A percentile compares a stretch with the other conserved stretches of the same genome.
Evolutionary conservation across 2,113 vertebrate genomes (phyloP).

Genomic region (Alosa alosa): DNA sequence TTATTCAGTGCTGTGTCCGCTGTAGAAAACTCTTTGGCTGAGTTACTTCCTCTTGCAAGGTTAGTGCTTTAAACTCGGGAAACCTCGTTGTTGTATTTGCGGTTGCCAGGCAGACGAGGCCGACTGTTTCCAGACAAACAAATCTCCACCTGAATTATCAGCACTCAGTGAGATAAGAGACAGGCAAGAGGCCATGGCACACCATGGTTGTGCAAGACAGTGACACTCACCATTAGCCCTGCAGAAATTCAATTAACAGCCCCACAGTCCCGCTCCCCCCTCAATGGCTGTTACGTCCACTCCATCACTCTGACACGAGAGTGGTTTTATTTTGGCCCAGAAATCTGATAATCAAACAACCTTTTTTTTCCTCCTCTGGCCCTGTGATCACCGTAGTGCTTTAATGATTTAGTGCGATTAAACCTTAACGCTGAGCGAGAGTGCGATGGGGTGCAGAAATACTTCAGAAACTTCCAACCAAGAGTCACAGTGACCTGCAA

Average conservation of each 20-base stretch:
- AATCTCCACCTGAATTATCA: constrained; percentile 2
- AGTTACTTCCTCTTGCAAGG: neutral
- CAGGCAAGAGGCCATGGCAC: neutral
- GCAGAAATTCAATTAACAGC: neutral
- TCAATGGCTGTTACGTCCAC: neutral
- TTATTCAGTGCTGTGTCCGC: constrained; percentile 42
- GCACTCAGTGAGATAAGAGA: constrained; percentile 19
- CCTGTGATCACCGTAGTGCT: neutral
- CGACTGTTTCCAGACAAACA: constrained; percentile 6
- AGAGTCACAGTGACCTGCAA: neutral
- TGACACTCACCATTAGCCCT: constrained; percentile 8
- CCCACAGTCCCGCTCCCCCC: neutral
- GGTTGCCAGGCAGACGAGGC: neutral
- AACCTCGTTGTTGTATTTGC: neutral
- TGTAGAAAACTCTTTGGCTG: neutral
- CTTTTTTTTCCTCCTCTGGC: neutral
- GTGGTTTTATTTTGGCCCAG: neutral
- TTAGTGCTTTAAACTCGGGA: neutral
- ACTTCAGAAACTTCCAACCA: neutral
- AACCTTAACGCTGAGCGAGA: neutral
- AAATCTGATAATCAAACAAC: neutral
- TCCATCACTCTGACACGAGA: neutral
- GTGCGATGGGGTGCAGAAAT: neutral
- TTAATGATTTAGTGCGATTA: neutral
- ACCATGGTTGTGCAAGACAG: neutral